Base-by-base conservation (phyloP, 2,888 invertebrate genomes). In the Nephrotoma guestfalica region DNA sequence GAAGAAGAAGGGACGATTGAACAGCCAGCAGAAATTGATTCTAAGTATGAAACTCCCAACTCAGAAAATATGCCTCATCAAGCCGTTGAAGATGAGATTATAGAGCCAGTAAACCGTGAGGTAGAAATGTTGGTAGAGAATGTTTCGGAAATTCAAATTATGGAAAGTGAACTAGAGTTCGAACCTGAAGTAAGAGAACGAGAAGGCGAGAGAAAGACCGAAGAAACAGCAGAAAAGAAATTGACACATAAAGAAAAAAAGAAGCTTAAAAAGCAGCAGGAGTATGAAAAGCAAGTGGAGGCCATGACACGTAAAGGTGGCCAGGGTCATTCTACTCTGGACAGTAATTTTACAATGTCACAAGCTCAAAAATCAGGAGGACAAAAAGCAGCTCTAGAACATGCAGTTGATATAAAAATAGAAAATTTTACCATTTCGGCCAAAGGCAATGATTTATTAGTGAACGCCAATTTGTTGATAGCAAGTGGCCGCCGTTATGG, bases 371-470 rank as follows among this genome's bases (percentile, higher is more conserved):
- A 95, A 91, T 93, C 94, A 88, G 94, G 94, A 40, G 95, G 95
- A 89, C 95, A 96, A 90, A 94, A 95, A 92, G 94, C 95, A 71
- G 95, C 96, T 47, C 90, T 97, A 88, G 99, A 99, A 90, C 96
- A 97, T 90, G 98, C 99, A 0, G 96, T 98, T 11, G 99, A 99
- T 91, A 99, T 99, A 86, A 99, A 99, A 93, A 97, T 98, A 15
- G 99, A 99, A 90, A 98, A 98, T 91, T 99, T 99, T 91, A 98
- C 98, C 87, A 99, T 99, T 89, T 95, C 97, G 30, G 99, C 99
- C 0, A 97, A 98, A 91, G 99, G 99, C 87, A 98, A 99, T 89
- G 98, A 99, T 90, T 93, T 99, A 85, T 99, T 99, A 91, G 96
- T 98, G 45, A 99, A 99, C 91, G 99, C 99, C 0, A 97, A 95